phyloP scores from a whole-genome alignment of 2,797 vertebrate genomes.

The Aulostomus chinensis region DNA sequence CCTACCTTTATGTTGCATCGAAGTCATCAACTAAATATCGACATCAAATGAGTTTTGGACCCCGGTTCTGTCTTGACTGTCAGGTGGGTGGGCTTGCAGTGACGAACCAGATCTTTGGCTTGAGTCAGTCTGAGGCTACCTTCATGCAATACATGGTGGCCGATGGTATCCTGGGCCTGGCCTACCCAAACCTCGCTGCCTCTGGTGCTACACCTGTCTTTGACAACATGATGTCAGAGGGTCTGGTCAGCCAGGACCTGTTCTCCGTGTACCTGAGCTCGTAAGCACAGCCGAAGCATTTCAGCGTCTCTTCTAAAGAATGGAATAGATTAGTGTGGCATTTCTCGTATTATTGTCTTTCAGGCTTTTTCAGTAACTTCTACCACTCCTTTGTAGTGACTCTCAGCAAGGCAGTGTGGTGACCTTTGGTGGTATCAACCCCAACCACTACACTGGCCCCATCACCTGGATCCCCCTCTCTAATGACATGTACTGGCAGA shows the following conservation, averaged over 20 bases:
- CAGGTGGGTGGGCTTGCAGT: slow-evolving; percentile 49
- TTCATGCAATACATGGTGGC: slow-evolving; percentile 55
- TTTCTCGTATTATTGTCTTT: no score
- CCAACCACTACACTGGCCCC: slow-evolving; percentile 43
- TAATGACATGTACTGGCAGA: slow-evolving; percentile 61
- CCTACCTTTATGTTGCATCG: neutral
- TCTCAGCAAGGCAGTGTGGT: slow-evolving; percentile 41
- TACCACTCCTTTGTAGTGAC: slow-evolving; percentile 24
- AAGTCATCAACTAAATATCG: neutral
- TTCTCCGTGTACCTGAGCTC: slow-evolving; percentile 56
- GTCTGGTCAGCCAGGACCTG: slow-evolving; percentile 39
- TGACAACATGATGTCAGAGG: slow-evolving; percentile 55
- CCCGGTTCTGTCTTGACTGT: neutral
- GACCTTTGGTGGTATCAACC: slow-evolving; percentile 57
- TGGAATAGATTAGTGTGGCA: neutral
- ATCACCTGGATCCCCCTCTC: slow-evolving; percentile 65
- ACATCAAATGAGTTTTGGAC: no score
- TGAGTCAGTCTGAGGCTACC: slow-evolving; percentile 46
- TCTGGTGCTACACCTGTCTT: slow-evolving; percentile 50
- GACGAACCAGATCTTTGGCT: slow-evolving; percentile 48
- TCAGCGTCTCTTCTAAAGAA: neutral
- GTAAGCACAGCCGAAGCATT: slow-evolving; percentile 23
- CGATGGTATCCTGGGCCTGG: slow-evolving; percentile 64
- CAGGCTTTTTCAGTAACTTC: neutral
- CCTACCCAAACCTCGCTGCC: slow-evolving; percentile 46